Evolutionary conservation across 2,113 vertebrate genomes (phyloP), one percentile per base, ranked within the genome.

Genomic region (Pollachius pollachius): DNA sequence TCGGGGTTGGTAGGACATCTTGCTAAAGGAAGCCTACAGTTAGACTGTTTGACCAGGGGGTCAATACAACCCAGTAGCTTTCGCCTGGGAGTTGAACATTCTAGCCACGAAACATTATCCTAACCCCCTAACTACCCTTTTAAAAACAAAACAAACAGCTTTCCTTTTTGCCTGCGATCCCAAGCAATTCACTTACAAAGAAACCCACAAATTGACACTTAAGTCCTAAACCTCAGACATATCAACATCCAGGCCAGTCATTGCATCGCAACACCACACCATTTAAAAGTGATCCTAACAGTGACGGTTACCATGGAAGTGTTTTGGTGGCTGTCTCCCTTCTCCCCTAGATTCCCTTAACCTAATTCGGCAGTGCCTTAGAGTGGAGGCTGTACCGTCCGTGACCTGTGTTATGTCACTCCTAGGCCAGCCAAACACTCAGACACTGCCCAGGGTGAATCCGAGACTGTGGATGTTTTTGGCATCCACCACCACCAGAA

Each of bases 401-500:
- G 41, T 64, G 65, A 79, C 63, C 67, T 52, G 57, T 13, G 68
- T 78, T 83, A 76, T 69, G 72, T 80, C 76, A 86, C 54, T 11
- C 76, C 69, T 65, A 52, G 66, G 34, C 61, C 74, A 70, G 65
- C 23, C 0, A 65, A 65, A 82, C 76, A 48, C 41, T 48, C 41
- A 13, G 41, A 64, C 60, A 77, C 73, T 73, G 67, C 5, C 64
- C 48, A 61, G 63, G n/a, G 65, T 48, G 63, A 63, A 80, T 66
- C 62, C 48, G 74, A 71, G 62, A 61, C 30, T 5, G 21, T 8
- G 23, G 27, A 18, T 62, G 8, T 56, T 23, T 58, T 58, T 48
- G 41, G 41, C 41, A 48, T 48, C 41, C 41, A 48, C 41, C 41
- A 48, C 41, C 41, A 48, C 41, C 41, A 48, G 41, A 48, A 7